Conservation (phyloP, 2,888 invertebrate genomes). For the Dynastes tityus region DNA sequence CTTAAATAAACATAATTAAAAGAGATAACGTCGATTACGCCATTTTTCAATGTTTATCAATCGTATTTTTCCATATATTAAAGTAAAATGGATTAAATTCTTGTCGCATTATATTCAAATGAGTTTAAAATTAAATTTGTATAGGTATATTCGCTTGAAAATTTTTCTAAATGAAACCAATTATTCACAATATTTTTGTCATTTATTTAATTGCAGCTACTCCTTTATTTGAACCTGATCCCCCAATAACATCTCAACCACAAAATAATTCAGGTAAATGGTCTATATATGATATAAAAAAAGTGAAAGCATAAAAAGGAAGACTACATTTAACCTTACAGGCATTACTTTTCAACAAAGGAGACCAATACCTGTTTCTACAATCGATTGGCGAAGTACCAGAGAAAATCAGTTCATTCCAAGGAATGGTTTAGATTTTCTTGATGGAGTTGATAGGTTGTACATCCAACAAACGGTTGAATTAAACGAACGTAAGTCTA, state of each 20-base stretch:
- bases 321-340: neutral
- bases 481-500: conserved; percentile 79
- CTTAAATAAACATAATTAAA: neutral
- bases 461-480: conserved; percentile 88
- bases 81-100: too few species aligned
- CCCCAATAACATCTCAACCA: conserved; percentile 44
- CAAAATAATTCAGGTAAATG: conserved; percentile 33
- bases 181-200: neutral
- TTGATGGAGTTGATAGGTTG: conserved; percentile 79
- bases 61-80: too few species aligned
- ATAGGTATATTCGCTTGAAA: too few species aligned
- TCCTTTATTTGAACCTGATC: conserved; percentile 43
- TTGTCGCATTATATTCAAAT: too few species aligned
- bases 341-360: conserved; percentile 60
- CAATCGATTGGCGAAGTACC: conserved; percentile 76
- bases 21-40: too few species aligned
- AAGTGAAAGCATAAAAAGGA: neutral
- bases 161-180: too few species aligned
- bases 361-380: conserved; percentile 75
- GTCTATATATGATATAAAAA: neutral
- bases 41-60: too few species aligned
- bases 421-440: conserved; percentile 80
- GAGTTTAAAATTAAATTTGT: too few species aligned
- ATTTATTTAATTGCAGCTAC: conserved; percentile 43
- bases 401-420: conserved; percentile 76